Evolutionary conservation across 1,140 invertebrate species (phyloP).

Genomic region (Ruditapes philippinarum): DNA sequence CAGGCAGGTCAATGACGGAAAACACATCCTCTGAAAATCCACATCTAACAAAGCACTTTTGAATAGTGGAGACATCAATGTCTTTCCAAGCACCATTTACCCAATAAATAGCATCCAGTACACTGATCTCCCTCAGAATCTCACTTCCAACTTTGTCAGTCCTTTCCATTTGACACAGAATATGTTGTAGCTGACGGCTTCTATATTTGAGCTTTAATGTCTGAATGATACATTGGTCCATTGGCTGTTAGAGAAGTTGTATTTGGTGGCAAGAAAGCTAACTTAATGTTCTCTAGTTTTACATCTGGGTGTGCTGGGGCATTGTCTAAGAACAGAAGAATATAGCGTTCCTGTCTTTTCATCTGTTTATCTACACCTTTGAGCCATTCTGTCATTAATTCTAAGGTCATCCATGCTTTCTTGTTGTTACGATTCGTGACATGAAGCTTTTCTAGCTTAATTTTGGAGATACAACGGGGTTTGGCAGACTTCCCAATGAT

Average conservation of each 20-base stretch:
- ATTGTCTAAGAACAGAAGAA: constrained; percentile 76
- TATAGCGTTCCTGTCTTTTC: constrained; percentile 51
- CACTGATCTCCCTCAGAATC: constrained; percentile 29
- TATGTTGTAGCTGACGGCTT: background rate
- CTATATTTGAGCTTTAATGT: constrained; percentile 33
- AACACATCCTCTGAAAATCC: constrained; percentile 71
- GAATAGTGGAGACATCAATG: too few relatives aligned
- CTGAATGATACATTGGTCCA: constrained; percentile 45
- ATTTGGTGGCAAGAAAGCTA: constrained; percentile 85
- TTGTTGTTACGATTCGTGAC: constrained; percentile 67
- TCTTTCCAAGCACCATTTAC: constrained; percentile 26
- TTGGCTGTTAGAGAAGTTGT: constrained; percentile 42
- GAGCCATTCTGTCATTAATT: constrained; percentile 79
- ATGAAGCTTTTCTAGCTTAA: background rate
- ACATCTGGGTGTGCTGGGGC: constrained; percentile 69
- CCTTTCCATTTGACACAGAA: constrained; percentile 34
- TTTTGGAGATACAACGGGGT: background rate
- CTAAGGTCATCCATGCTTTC: constrained; percentile 87
- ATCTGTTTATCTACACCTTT: constrained; percentile 69
- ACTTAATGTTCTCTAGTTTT: constrained; percentile 80
- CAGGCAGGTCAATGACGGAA: constrained; percentile 42
- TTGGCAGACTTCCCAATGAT: background rate
- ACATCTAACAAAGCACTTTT: constrained; percentile 55
- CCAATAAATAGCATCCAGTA: constrained; percentile 40
- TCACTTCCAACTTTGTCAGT: background rate